Evolutionary conservation across 2,113 vertebrate species (phyloP), one percentile per base, ranked within the genome.

Genomic region (Dasyurus viverrinus): DNA sequence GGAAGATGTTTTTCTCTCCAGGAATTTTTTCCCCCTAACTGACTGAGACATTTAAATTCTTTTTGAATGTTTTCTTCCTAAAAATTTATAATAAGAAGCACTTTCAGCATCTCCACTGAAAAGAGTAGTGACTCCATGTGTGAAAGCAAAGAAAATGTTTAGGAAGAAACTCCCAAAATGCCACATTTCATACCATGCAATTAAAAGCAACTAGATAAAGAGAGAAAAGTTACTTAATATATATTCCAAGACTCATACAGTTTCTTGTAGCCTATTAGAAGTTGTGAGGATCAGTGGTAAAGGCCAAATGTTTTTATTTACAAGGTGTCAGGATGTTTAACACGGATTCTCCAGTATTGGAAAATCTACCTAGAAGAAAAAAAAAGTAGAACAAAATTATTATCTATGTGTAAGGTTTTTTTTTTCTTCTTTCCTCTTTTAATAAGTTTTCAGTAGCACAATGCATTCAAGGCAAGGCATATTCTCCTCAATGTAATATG

Each of bases 381-480:
- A 93, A 94, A 97, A 97, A 97, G 95, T 95, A 96, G 97, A 90
- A 94, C 96, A 98, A 98, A 97, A 95, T 95, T 94, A 97, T 97
- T 98, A 98, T 98, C 96, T 95, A 42, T n/a, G 16, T n/a, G 36
- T 76, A n/a, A 36, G 19, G 12, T 76, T 27, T 25, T 19, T 76
- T 27, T 25, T 14, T 48, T 30, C 0, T 68, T 93, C 90, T 46
- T 7, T 2, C 1, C 95, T 94, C 95, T 96, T 98, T 98, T 98
- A 98, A 99, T 99, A 99, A 94, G 95, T 98, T 98, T 99, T 99
- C 98, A 98, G 98, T 99, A 99, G 99, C 98, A 98, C 98, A 98
- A 98, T 98, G 97, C 97, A 97, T 98, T 98, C 97, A 98, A 98
- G 98, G 96, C 97, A 96, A 98, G 97, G 98, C 97, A 97, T 97